Percentiles rank a stretch among this genome's conserved stretches.
Conservation (phyloP, 2,113 vertebrate species). For the Calcarius ornatus region DNA sequence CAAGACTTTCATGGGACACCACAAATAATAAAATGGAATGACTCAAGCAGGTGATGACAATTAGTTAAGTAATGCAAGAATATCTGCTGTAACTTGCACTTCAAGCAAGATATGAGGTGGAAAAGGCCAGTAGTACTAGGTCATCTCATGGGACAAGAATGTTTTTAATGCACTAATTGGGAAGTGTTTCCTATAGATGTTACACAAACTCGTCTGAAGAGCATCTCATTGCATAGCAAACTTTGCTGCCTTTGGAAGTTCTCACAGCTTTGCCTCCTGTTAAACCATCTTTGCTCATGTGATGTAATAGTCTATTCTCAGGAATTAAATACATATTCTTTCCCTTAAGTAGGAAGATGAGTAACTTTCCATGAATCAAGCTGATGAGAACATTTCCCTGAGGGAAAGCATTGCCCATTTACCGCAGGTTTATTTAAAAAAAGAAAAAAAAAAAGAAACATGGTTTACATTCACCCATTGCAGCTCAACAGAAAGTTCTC, state of each 20-base stretch:
- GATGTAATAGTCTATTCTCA: slow-evolving; percentile 1
- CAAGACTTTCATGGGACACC: neutral
- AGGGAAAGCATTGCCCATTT: neutral
- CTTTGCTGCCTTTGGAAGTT: neutral
- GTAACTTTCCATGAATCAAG: slow-evolving; percentile 35
- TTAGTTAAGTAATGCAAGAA: neutral
- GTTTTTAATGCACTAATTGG: neutral
- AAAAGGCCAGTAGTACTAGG: neutral
- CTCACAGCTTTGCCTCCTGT: neutral
- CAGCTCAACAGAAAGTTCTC: neutral
- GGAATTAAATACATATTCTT: neutral
- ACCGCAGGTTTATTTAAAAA: neutral
- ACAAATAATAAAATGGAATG: slow-evolving; percentile 3
- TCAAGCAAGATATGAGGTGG: neutral
- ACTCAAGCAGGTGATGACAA: slow-evolving; percentile 22
- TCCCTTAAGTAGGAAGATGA: slow-evolving; percentile 6
- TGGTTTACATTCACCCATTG: neutral
- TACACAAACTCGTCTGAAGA: neutral
- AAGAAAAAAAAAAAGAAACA: fast-evolving
- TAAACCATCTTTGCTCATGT: neutral
- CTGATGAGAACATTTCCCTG: neutral
- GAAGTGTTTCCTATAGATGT: neutral
- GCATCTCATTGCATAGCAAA: neutral
- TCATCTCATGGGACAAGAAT: neutral
- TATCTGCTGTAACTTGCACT: slow-evolving; percentile 36